Conservation (phyloP, 2,888 invertebrate genomes). For the Andrena bicolor region DNA sequence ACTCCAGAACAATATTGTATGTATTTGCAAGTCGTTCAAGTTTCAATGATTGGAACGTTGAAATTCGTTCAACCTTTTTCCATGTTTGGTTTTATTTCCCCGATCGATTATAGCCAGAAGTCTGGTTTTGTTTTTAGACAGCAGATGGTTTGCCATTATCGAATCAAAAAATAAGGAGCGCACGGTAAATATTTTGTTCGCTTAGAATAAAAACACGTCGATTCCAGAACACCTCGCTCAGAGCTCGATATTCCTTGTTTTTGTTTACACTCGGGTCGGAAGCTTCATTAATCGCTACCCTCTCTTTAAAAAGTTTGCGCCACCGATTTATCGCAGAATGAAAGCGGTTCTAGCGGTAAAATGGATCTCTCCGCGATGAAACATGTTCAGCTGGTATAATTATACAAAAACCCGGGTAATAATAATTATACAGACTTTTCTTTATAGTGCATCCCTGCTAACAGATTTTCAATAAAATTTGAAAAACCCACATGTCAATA, state of each 20-base stretch:
- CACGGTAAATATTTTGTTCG: conserved; percentile 13
- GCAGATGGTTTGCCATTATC: neutral
- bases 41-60: too few species aligned
- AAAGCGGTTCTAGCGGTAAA: conserved; percentile 10
- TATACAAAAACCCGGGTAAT: too few species aligned
- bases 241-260: conserved; percentile 16
- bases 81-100: too few species aligned
- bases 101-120: neutral
- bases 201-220: conserved; percentile 24
- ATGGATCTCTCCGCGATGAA: neutral
- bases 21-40: too few species aligned
- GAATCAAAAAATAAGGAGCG: conserved; percentile 13
- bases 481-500: too few species aligned
- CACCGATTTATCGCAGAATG: conserved; percentile 28
- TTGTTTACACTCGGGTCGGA: conserved; percentile 39
- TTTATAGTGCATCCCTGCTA: too few species aligned
- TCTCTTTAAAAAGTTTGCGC: conserved; percentile 22
- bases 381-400: too few species aligned
- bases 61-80: too few species aligned
- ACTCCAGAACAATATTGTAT: too few species aligned
- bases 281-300: conserved; percentile 45
- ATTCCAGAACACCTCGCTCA: neutral
- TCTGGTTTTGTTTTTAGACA: neutral
- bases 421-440: too few species aligned
- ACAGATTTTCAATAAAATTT: too few species aligned